Evolutionary conservation across 2,888 invertebrate genomes (phyloP).

Genomic region (Melolontha melolontha): DNA sequence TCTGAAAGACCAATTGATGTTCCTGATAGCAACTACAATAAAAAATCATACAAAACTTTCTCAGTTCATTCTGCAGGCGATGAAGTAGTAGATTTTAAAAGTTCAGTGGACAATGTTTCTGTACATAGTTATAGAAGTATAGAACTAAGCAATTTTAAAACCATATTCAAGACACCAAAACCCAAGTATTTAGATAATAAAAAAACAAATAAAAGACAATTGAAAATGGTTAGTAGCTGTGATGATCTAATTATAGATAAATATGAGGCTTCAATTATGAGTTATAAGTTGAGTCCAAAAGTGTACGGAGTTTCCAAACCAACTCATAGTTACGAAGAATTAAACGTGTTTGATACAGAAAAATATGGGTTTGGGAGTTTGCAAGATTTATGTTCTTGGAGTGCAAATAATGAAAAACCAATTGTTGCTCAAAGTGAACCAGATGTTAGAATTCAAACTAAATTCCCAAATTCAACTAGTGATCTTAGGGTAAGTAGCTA

Average conservation of each 20-base stretch:
- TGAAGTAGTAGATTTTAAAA: conserved; percentile 54
- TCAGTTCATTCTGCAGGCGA: conserved; percentile 52
- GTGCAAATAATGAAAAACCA: conserved; percentile 48
- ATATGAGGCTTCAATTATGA: conserved; percentile 59
- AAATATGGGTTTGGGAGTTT: conserved; percentile 73
- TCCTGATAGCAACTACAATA: conserved; percentile 52
- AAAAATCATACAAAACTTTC: conserved; percentile 54
- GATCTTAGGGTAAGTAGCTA: conserved; percentile 48
- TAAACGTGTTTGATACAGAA: conserved; percentile 56
- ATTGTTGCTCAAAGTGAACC: conserved; percentile 73
- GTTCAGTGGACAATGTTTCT: conserved; percentile 70
- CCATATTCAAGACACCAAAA: conserved; percentile 60
- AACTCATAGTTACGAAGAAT: conserved; percentile 62
- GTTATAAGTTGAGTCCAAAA: conserved; percentile 75
- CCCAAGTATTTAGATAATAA: conserved; percentile 55
- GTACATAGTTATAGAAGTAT: conserved; percentile 72
- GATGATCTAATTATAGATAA: conserved; percentile 57
- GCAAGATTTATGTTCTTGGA: conserved; percentile 70
- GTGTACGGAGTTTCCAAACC: conserved; percentile 70
- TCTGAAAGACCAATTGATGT: conserved; percentile 63
- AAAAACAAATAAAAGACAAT: conserved; percentile 52
- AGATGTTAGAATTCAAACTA: conserved; percentile 68
- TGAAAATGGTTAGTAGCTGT: conserved; percentile 59
- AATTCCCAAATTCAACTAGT: conserved; percentile 40
- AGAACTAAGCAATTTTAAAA: conserved; percentile 61